A percentile compares a stretch with the other conserved stretches of the same genome.
These are phyloP conservation scores for Dicyrtomina minuta DNA, from an alignment of 2,888 invertebrate genomes.

Conservation along the genomic window DNA sequence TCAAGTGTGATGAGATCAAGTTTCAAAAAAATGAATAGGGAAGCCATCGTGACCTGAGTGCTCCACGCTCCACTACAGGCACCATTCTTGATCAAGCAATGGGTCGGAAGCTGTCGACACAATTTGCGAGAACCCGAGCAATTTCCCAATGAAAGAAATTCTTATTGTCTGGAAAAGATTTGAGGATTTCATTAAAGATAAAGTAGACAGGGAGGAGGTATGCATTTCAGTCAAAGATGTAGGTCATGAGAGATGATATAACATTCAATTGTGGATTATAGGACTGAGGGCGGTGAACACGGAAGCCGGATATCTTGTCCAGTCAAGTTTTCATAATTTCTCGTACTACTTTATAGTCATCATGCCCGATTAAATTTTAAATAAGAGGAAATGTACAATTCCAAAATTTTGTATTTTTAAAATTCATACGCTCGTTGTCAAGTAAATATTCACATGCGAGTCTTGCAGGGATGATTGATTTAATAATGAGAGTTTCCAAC, in stretches of 20 bases:
- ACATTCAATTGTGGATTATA: constrained; percentile 79
- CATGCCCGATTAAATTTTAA: constrained; percentile 80
- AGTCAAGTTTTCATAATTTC: constrained; percentile 91
- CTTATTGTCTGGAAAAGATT: constrained; percentile 76
- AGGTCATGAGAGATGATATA: constrained; percentile 76
- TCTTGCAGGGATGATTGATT: too few species aligned
- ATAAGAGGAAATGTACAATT: constrained; percentile 82
- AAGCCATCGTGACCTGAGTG: constrained; percentile 87
- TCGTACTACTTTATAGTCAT: constrained; percentile 92
- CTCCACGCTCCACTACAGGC: constrained; percentile 92
- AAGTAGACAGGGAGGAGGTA: constrained; percentile 92
- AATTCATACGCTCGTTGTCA: too few species aligned
- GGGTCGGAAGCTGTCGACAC: too few species aligned
- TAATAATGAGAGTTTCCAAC: constrained; percentile 74
- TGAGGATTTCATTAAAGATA: constrained; percentile 91
- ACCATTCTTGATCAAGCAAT: constrained; percentile 86
- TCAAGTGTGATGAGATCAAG: constrained; percentile 81
- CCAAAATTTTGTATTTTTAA: constrained; percentile 84
- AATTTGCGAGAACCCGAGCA: constrained; percentile 78
- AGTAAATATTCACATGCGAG: too few species aligned
- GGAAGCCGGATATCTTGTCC: constrained; percentile 82
- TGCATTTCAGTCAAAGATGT: constrained; percentile 88
- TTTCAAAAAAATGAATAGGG: constrained; percentile 88
- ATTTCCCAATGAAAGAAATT: constrained; percentile 90
- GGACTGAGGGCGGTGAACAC: constrained; percentile 74